Percentiles rank a stretch among this genome's conserved stretches.
These are phyloP conservation scores for Chrysolina americana DNA, from an alignment of 2,888 invertebrate genomes.

Conservation along the genomic window DNA sequence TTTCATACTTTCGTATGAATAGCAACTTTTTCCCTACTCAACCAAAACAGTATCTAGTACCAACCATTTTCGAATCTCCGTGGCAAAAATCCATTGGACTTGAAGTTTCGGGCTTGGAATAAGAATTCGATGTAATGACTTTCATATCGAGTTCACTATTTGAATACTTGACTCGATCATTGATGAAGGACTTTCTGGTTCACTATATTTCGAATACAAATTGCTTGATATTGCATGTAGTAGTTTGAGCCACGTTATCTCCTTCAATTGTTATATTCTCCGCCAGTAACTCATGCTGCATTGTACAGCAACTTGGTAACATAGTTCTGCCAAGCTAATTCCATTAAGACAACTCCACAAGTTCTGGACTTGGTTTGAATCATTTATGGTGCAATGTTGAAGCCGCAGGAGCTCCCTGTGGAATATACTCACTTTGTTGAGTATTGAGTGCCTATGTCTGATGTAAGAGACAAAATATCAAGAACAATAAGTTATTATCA, in stretches of 20 bases:
- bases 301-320: slow-evolving; percentile 10
- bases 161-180: neutral
- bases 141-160: too few species aligned
- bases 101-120: too few species aligned
- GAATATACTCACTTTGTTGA: neutral
- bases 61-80: too few species aligned
- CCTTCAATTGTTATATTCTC: neutral
- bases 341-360: slow-evolving; percentile 63
- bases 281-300: slow-evolving; percentile 7
- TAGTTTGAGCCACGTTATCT: neutral
- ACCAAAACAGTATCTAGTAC: too few species aligned
- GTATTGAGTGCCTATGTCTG: too few species aligned
- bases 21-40: too few species aligned
- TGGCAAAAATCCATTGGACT: too few species aligned
- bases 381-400: slow-evolving; percentile 57
- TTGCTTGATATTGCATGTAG: neutral
- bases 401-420: neutral
- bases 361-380: slow-evolving; percentile 61
- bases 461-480: neutral
- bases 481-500: too few species aligned
- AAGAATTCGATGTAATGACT: too few species aligned
- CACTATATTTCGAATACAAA: neutral
- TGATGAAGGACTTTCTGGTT: neutral
- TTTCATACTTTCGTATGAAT: too few species aligned
- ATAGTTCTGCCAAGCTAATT: slow-evolving; percentile 51